Conservation (phyloP, 2,888 invertebrate species). For the Harpalus rufipes region DNA sequence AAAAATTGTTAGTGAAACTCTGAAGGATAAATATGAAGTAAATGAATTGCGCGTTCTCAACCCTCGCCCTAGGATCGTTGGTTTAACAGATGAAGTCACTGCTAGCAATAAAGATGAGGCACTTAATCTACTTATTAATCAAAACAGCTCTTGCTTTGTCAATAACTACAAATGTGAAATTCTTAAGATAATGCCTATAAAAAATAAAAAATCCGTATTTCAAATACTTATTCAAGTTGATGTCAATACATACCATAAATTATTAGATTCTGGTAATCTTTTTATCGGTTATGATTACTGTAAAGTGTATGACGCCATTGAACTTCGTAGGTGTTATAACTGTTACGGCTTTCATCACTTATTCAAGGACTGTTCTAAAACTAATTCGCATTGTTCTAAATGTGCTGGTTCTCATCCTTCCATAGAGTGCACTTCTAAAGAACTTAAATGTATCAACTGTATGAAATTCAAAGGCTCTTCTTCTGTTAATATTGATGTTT, state of each 20-base stretch:
- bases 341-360: not conserved
- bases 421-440: not conserved
- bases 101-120: too few relatives aligned
- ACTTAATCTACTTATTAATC: not conserved
- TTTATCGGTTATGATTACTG: not conserved
- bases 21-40: too few relatives aligned
- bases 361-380: not conserved
- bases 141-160: not conserved
- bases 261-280: not conserved
- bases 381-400: not conserved
- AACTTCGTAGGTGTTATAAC: not conserved
- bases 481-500: not conserved
- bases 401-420: not conserved
- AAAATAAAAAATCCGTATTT: not conserved
- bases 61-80: too few relatives aligned
- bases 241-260: not conserved
- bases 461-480: not conserved
- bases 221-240: not conserved
- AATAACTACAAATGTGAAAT: not conserved
- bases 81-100: too few relatives aligned
- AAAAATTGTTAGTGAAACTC: not conserved
- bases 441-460: conserved; percentile 5
- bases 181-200: not conserved
- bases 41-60: too few relatives aligned
- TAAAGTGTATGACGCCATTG: not conserved